A percentile compares a stretch with the other conserved stretches of the same genome.
These are phyloP conservation scores for Apis florea DNA, from an alignment of 1,140 invertebrate species.

Conservation along the genomic window DNA sequence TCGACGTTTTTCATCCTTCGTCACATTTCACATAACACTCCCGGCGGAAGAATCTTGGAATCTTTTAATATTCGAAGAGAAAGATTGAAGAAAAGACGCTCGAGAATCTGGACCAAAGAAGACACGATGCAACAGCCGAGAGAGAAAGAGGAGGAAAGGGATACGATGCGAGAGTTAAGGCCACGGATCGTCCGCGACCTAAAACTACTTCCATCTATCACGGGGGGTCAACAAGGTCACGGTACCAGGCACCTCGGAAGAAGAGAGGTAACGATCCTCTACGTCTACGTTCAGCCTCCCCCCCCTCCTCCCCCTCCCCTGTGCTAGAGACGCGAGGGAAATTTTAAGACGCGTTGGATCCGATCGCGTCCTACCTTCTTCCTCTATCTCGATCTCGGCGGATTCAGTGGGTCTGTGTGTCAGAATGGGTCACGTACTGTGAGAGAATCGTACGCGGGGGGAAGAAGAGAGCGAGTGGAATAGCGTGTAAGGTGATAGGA, in stretches of 20 bases:
- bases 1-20: too few relatives aligned
- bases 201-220: constrained; percentile 64
- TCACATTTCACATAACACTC: too few relatives aligned
- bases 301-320: too few relatives aligned
- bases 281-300: too few relatives aligned
- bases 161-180: constrained; percentile 54
- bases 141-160: constrained; percentile 11
- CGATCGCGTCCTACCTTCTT: constrained; percentile 18
- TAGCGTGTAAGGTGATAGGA: constrained; percentile 5
- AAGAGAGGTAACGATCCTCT: too few relatives aligned
- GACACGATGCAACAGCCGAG: background rate
- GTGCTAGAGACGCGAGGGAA: constrained; percentile 31
- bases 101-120: constrained; percentile 1
- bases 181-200: constrained; percentile 52
- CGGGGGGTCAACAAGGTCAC: constrained; percentile 64
- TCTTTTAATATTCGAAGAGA: too few relatives aligned
- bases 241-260: constrained; percentile 65
- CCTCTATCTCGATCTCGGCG: constrained; percentile 42
- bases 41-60: too few relatives aligned
- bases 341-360: too few relatives aligned
- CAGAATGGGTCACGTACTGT: constrained; percentile 74
- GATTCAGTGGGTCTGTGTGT: constrained; percentile 79
- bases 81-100: too few relatives aligned
- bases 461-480: background rate
- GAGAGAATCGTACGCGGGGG: constrained; percentile 48